A percentile compares a stretch with the other conserved stretches of the same genome.
These are phyloP conservation scores for Albula glossodonta DNA, from an alignment of 2,113 vertebrate species.

Conservation along the genomic window DNA sequence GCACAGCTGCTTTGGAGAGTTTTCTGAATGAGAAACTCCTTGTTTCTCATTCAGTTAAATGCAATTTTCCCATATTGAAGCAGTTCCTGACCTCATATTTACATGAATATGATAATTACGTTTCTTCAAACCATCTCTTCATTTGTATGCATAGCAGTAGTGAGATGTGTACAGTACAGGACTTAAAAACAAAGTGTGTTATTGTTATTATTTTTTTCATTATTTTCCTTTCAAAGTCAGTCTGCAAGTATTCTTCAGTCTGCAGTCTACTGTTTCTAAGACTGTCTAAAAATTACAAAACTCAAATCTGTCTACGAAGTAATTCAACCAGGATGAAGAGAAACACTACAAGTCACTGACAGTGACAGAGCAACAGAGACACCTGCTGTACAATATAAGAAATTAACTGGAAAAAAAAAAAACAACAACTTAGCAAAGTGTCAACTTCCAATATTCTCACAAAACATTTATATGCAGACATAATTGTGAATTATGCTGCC, in stretches of 20 bases:
- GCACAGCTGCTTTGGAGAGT: not conserved
- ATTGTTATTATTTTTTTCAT: not conserved
- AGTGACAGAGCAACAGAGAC: not conserved
- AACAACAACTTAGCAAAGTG: too few relatives aligned
- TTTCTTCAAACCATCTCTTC: not conserved
- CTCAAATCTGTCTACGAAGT: too few relatives aligned
- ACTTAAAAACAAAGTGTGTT: not conserved
- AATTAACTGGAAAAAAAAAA: not conserved
- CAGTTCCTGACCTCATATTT: not conserved
- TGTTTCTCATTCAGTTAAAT: not conserved
- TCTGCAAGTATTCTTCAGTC: not conserved
- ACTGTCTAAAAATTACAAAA: too few relatives aligned
- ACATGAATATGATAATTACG: not conserved
- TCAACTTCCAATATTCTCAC: not conserved
- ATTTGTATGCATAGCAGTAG: not conserved
- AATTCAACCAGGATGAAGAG: not conserved
- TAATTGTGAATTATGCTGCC: too few relatives aligned
- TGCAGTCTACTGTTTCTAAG: too few relatives aligned
- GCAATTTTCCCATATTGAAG: not conserved
- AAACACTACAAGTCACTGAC: not conserved
- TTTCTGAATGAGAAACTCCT: not conserved
- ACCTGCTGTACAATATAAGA: not conserved
- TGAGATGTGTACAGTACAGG: not conserved
- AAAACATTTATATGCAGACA: not conserved
- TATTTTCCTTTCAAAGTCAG: not conserved